Conservation (phyloP, 2,797 vertebrate genomes). For the Columba guinea region DNA sequence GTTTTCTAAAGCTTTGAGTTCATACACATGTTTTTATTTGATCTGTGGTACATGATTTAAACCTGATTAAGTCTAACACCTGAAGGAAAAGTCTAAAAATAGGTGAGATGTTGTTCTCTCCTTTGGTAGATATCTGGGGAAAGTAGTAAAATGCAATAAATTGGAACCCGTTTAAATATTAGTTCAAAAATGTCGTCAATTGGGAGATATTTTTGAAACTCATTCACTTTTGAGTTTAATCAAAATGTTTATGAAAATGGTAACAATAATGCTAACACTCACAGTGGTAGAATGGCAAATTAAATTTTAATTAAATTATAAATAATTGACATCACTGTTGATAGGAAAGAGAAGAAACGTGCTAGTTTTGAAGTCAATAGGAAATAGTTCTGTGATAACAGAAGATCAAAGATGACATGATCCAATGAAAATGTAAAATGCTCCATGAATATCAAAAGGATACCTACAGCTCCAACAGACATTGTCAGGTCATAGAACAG, state of each 20-base stretch:
- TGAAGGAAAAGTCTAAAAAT: slow-evolving; percentile 22
- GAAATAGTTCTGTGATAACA: background rate
- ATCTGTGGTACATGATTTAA: slow-evolving; percentile 8
- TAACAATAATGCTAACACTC: slow-evolving; percentile 20
- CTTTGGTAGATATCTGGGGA: background rate
- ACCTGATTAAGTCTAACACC: slow-evolving; percentile 12
- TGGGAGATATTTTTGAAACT: background rate
- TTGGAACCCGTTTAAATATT: slow-evolving; percentile 6
- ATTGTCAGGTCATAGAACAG: background rate
- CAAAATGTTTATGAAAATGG: background rate
- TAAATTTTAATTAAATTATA: slow-evolving; percentile 34
- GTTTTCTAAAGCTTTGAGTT: slow-evolving; percentile 6
- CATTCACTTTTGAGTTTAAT: background rate
- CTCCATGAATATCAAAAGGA: background rate
- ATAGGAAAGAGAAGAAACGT: background rate
- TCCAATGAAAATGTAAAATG: slow-evolving; percentile 51
- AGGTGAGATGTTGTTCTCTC: background rate
- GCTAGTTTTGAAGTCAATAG: background rate
- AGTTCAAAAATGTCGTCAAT: background rate
- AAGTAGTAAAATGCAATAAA: slow-evolving; percentile 29
- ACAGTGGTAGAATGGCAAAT: background rate
- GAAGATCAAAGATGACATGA: background rate
- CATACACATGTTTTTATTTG: background rate
- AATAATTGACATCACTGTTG: background rate
- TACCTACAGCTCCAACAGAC: background rate